Evolutionary conservation across 2,113 vertebrate species (phyloP).

Genomic region (Chaetura pelagica): DNA sequence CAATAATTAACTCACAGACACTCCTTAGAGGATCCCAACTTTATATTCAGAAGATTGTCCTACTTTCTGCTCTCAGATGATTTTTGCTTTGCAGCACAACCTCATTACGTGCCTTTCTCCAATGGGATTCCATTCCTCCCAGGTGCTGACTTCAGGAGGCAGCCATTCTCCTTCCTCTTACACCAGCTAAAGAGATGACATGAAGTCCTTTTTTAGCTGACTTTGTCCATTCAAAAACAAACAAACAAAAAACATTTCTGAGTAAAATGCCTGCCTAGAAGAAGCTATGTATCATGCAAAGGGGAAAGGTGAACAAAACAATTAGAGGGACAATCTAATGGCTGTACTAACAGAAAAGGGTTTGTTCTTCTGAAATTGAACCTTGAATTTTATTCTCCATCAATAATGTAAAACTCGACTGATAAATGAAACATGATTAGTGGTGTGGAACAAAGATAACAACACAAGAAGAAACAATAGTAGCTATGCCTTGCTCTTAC

Average conservation of each 20-base stretch:
- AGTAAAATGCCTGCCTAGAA: background rate
- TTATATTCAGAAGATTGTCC: conserved; percentile 36
- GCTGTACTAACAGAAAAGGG: background rate
- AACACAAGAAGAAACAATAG: conserved; percentile 1
- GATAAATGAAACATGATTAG: conserved; percentile 29
- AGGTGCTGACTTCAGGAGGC: background rate
- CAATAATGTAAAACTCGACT: conserved; percentile 35
- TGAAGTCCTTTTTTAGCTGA: background rate
- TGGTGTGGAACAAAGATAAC: conserved; percentile 5
- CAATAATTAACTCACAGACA: conserved; percentile 36
- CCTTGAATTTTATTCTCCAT: conserved; percentile 28
- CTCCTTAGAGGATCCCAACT: background rate
- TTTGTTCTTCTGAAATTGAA: conserved; percentile 42
- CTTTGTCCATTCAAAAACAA: background rate
- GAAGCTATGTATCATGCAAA: background rate
- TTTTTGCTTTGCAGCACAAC: background rate
- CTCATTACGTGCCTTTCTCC: background rate
- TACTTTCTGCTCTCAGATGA: conserved; percentile 26
- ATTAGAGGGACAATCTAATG: background rate
- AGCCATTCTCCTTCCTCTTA: background rate
- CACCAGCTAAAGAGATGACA: background rate
- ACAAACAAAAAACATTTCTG: background rate
- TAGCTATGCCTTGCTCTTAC: background rate
- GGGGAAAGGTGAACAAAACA: background rate
- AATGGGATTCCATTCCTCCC: background rate